Percentiles rank a stretch among this genome's conserved stretches.
Conservation (phyloP, 2,797 vertebrate species). For the Myotis daubentonii region DNA sequence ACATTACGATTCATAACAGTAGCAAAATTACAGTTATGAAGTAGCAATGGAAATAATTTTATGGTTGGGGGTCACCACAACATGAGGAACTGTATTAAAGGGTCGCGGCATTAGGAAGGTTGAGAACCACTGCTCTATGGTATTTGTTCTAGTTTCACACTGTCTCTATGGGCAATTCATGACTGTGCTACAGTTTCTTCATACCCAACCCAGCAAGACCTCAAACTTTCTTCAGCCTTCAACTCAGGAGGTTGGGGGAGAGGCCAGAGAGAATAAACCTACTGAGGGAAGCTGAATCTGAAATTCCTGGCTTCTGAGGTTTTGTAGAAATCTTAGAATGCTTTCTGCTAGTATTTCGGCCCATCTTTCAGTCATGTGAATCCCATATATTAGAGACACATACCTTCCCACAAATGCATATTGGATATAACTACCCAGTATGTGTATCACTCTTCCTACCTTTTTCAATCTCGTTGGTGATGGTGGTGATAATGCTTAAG, state of each 20-base stretch:
- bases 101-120: no score
- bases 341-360: not conserved
- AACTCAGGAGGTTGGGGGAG: not conserved
- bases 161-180: not conserved
- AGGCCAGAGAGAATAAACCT: not conserved
- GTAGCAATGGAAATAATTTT: no score
- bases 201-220: not conserved
- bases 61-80: no score
- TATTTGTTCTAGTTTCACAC: slow-evolving; percentile 41
- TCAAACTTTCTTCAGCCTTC: slow-evolving; percentile 1
- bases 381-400: not conserved
- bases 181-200: not conserved
- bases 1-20: no score
- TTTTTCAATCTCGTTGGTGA: slow-evolving; percentile 54
- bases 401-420: not conserved
- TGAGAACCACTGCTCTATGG: not conserved
- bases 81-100: no score
- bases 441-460: slow-evolving; percentile 43
- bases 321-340: not conserved
- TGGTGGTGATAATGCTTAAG: slow-evolving; percentile 45
- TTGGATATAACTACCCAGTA: not conserved
- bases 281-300: not conserved
- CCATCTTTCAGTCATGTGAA: not conserved
- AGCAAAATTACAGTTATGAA: no score
- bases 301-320: not conserved